phyloP scores from a whole-genome alignment of 2,888 invertebrate species.

The Cryptocheilus praepositus region DNA sequence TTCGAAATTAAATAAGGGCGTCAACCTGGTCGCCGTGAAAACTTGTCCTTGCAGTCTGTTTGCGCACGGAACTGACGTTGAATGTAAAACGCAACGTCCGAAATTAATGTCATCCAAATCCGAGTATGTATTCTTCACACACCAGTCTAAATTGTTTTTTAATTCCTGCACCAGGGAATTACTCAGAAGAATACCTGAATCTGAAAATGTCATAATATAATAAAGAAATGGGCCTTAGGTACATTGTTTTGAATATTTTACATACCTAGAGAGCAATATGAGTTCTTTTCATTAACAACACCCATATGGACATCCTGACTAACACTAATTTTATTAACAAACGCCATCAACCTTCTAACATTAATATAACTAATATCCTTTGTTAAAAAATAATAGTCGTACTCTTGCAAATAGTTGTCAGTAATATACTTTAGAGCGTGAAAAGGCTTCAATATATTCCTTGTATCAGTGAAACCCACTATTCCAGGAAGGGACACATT shows the following conservation, averaged over 20 bases:
- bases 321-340: slow-evolving; percentile 87
- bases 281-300: slow-evolving; percentile 78
- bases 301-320: slow-evolving; percentile 92
- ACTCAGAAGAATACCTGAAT: slow-evolving; percentile 91
- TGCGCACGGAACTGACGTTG: slow-evolving; percentile 80
- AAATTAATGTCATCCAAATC: slow-evolving; percentile 90
- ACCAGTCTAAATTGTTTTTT: slow-evolving; percentile 89
- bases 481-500: slow-evolving; percentile 82
- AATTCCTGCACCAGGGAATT: slow-evolving; percentile 89
- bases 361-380: slow-evolving; percentile 92
- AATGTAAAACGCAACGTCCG: slow-evolving; percentile 89
- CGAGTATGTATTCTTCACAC: slow-evolving; percentile 89
- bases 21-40: slow-evolving; percentile 56
- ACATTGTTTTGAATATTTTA: slow-evolving; percentile 31
- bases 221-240: background rate
- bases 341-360: slow-evolving; percentile 83
- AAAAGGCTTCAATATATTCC: slow-evolving; percentile 86
- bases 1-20: slow-evolving; percentile 70
- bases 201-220: slow-evolving; percentile 73
- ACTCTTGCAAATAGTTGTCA: slow-evolving; percentile 92
- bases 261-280: slow-evolving; percentile 83
- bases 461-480: slow-evolving; percentile 91
- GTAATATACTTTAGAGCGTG: slow-evolving; percentile 92
- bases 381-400: slow-evolving; percentile 93
- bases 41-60: slow-evolving; percentile 76